Conservation (phyloP, 2,888 invertebrate genomes). For the Archips crataeganus region DNA sequence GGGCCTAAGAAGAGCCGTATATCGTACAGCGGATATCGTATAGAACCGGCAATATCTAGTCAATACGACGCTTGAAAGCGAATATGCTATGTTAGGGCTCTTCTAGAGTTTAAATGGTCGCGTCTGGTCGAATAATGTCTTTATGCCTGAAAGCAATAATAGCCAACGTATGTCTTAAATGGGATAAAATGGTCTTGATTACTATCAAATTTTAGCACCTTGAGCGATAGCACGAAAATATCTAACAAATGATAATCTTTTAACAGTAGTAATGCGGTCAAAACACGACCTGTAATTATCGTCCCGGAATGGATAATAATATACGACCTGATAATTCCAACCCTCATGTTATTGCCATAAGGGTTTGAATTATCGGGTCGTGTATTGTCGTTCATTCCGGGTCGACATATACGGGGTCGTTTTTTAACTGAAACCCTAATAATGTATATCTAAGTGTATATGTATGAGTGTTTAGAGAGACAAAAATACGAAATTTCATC, state of each 20-base stretch:
- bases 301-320: no score
- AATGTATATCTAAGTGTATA: neutral
- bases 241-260: neutral
- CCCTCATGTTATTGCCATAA: no score
- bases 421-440: neutral
- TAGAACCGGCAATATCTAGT: constrained; percentile 58
- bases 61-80: constrained; percentile 59
- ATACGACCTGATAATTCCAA: no score
- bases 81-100: constrained; percentile 55
- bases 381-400: no score
- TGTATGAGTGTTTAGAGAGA: neutral
- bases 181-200: neutral
- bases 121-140: constrained; percentile 74
- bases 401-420: no score
- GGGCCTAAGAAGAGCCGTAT: constrained; percentile 29
- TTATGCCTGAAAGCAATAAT: constrained; percentile 45
- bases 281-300: no score
- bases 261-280: no score
- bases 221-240: neutral
- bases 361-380: no score
- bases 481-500: neutral
- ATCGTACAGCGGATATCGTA: constrained; percentile 52
- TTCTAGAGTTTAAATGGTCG: constrained; percentile 55
- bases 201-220: neutral
- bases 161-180: neutral